Evolutionary conservation across 2,113 vertebrate genomes (phyloP).

Genomic region (Tiliqua scincoides): DNA sequence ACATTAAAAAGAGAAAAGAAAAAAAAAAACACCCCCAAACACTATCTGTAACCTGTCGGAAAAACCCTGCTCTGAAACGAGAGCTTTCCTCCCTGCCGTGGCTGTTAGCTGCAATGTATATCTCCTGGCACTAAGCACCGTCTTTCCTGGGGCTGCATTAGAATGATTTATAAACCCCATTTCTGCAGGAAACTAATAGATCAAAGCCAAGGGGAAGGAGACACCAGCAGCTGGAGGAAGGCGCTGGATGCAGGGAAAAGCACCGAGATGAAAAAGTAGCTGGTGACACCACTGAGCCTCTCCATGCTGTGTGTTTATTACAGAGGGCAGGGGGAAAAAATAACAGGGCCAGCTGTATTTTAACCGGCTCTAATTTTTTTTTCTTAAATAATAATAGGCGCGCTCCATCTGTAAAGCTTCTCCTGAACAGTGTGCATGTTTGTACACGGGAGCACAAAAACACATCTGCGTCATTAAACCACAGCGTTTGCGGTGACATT

Average conservation of each 20-base stretch:
- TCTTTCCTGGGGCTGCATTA: constrained; percentile 83
- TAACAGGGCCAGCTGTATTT: constrained; percentile 68
- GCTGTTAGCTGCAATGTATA: constrained; percentile 82
- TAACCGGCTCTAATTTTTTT: constrained; percentile 55
- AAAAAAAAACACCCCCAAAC: constrained; percentile 73
- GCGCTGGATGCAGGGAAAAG: constrained; percentile 76
- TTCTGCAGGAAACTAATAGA: constrained; percentile 84
- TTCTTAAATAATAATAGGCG: neutral
- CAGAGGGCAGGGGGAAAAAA: constrained; percentile 51
- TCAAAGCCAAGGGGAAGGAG: constrained; percentile 78
- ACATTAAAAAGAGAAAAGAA: constrained; percentile 73
- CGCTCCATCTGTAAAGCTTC: constrained; percentile 51
- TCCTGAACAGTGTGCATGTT: constrained; percentile 31
- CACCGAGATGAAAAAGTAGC: constrained; percentile 81
- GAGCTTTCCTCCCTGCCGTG: constrained; percentile 79
- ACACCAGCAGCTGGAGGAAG: constrained; percentile 77
- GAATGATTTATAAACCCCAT: constrained; percentile 86
- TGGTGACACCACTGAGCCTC: constrained; percentile 64
- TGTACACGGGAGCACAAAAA: neutral
- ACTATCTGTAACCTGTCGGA: constrained; percentile 84
- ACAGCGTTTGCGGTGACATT: constrained; percentile 36
- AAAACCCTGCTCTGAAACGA: constrained; percentile 65
- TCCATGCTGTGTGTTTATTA: constrained; percentile 62
- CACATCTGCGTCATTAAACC: constrained; percentile 20
- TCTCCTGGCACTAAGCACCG: constrained; percentile 82